Percentiles rank a stretch among this genome's conserved stretches.
Evolutionary conservation across 2,797 vertebrate genomes (phyloP).

Genomic region (Falco columbarius): DNA sequence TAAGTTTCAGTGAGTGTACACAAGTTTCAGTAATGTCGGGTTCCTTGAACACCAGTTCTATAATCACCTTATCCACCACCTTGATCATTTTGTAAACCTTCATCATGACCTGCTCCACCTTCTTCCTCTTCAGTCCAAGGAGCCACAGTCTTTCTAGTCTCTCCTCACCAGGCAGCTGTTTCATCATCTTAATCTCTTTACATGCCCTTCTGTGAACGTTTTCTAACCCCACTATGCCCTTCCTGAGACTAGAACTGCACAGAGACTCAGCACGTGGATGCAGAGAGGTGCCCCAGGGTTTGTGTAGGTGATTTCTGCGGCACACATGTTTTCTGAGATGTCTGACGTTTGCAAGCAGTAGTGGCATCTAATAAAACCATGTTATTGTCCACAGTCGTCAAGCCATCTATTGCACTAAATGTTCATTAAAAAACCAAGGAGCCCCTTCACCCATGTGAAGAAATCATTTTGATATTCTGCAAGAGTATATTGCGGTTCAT

Average conservation of each 20-base stretch:
- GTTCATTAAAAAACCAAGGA: not conserved
- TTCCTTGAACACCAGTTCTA: not conserved
- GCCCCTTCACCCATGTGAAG: not conserved
- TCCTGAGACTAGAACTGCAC: not conserved
- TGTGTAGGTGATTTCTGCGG: not conserved
- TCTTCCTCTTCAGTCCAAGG: not conserved
- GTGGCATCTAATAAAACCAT: not conserved
- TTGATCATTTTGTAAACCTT: not conserved
- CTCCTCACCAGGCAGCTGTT: not conserved
- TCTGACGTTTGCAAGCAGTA: not conserved
- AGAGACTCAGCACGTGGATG: not conserved
- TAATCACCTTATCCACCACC: not conserved
- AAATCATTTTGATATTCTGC: slow-evolving; percentile 41
- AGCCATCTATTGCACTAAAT: not conserved
- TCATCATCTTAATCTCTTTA: not conserved
- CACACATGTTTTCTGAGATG: not conserved
- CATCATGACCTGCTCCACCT: not conserved
- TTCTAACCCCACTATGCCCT: not conserved
- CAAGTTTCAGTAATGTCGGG: not conserved
- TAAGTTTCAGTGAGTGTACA: not conserved
- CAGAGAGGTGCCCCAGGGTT: not conserved
- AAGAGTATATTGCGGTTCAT: slow-evolving; percentile 44
- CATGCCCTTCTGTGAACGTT: fast-evolving
- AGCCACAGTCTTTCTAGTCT: not conserved
- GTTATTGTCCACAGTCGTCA: not conserved